Base-by-base conservation (phyloP, 2,113 vertebrate genomes). In the Leptosomus discolor region DNA sequence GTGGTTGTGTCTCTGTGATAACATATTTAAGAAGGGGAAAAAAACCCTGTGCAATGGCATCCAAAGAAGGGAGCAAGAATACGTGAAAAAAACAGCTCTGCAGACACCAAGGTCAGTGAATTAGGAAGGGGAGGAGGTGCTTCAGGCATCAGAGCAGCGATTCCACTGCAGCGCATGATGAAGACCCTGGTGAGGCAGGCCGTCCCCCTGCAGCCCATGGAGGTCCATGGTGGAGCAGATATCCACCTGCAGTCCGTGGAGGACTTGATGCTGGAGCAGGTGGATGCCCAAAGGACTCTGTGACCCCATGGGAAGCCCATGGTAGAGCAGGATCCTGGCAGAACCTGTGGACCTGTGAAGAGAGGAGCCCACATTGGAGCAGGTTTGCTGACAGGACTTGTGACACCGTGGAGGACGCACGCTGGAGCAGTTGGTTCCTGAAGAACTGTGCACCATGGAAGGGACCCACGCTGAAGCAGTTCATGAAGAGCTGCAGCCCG, bases 301-400 rank as follows among this genome's bases (percentile, higher is more conserved):
- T 29, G 45, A 46, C 15, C 27, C 22, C 2, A 2, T 68, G 43
- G 65, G 32, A 43, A 57, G 11, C 54, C 30, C 1, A 3, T 9
- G 1, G 21, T 23, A 21, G 57, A 58, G 57, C 57, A 58, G 34
- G 34, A 3, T 36, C 12, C 54, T 57, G 54, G 19, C 32, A 57
- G 32, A 19, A 57, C 32, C 32, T 57, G 54, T 8, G 2, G 63
- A 36, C 19, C 8, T 12, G 8, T 56, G 54, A 39, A 65, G 19
- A 43, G 19, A 45, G 14, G 9, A 67, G 11, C 12, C 10, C 18
- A 6, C 0, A 1, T 20, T 14, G 8, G 34, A 65, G 3, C 27
- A 78, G 37, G 21, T 7, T 21, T 46, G 6, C 4, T 58, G 7
- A 1, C 46, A 17, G 56, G 41, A 20, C 2, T 10, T 27, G 11